A percentile compares a stretch with the other conserved stretches of the same genome.
These are phyloP conservation scores for Synanthedon formicaeformis DNA, from an alignment of 2,888 invertebrate genomes.

Conservation along the genomic window DNA sequence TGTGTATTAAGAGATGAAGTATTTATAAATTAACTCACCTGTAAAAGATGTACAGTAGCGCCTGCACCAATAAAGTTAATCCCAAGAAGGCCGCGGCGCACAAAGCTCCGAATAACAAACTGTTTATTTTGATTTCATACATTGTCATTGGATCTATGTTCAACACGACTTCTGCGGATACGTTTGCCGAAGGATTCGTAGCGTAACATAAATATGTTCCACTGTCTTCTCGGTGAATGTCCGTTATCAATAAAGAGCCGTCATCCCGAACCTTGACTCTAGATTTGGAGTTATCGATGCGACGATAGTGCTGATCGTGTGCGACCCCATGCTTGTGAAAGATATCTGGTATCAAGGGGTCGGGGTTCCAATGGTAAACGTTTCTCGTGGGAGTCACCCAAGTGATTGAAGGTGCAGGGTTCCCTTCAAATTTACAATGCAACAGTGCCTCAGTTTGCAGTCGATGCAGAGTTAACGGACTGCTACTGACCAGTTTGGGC, in stretches of 20 bases:
- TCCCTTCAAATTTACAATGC: slow-evolving; percentile 81
- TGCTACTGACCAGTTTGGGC: slow-evolving; percentile 71
- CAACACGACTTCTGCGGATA: slow-evolving; percentile 79
- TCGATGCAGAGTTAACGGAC: slow-evolving; percentile 73
- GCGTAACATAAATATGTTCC: slow-evolving; percentile 90
- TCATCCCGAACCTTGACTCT: slow-evolving; percentile 78
- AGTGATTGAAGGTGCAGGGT: slow-evolving; percentile 83
- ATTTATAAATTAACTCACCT: slow-evolving; percentile 67
- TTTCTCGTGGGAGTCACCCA: slow-evolving; percentile 86
- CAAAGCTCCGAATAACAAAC: slow-evolving; percentile 83
- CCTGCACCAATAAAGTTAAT: slow-evolving; percentile 83
- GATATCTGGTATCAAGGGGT: slow-evolving; percentile 73
- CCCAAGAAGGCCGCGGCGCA: slow-evolving; percentile 84
- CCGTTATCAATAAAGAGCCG: slow-evolving; percentile 81
- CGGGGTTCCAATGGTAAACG: slow-evolving; percentile 83
- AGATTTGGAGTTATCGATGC: slow-evolving; percentile 58
- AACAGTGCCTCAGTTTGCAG: slow-evolving; percentile 77
- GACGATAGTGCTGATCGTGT: slow-evolving; percentile 65
- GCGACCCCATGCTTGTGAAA: slow-evolving; percentile 75
- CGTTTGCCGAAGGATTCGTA: slow-evolving; percentile 84
- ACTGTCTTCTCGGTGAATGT: slow-evolving; percentile 82
- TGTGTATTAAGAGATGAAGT: neutral
- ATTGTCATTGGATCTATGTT: slow-evolving; percentile 89
- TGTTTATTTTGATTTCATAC: slow-evolving; percentile 85
- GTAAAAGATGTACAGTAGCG: slow-evolving; percentile 76